phyloP scores from a whole-genome alignment of 37 sponge, comb jelly and placozoan species.

The Cladorhizidae sp. region DNA sequence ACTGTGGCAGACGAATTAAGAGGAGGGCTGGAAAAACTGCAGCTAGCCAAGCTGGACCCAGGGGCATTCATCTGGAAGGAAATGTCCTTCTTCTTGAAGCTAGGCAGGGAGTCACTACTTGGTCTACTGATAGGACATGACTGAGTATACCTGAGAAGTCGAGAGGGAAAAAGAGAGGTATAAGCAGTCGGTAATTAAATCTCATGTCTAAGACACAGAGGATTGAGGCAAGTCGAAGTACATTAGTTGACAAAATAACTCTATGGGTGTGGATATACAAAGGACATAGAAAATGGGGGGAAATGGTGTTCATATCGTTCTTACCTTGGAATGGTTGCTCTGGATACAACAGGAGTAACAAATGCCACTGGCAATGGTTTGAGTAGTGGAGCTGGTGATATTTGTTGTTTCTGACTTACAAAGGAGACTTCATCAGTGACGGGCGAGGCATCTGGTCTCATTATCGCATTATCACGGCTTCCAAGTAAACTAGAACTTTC shows the following conservation, averaged over 20 bases:
- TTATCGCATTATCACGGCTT: not conserved
- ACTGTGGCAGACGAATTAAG: not conserved
- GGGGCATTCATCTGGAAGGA: not conserved
- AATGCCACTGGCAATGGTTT: conserved; percentile 20
- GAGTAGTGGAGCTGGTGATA: not conserved
- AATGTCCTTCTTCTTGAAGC: not conserved
- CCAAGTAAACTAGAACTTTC: not conserved
- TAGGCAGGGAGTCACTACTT: not conserved
- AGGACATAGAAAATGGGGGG: too few relatives aligned
- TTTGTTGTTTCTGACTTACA: not conserved
- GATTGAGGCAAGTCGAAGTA: not conserved
- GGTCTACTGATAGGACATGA: not conserved
- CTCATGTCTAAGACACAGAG: not conserved
- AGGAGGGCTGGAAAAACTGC: not conserved
- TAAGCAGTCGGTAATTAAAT: too few relatives aligned
- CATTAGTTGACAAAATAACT: not conserved
- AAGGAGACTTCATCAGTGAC: not conserved
- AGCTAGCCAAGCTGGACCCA: conserved; percentile 7
- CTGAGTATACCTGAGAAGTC: not conserved
- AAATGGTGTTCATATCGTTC: too few relatives aligned
- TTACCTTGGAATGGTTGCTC: not conserved
- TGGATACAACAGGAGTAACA: conserved; percentile 31
- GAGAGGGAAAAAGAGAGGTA: not conserved
- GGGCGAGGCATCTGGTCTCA: not conserved
- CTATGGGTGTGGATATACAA: not conserved